phyloP scores from a whole-genome alignment of 1,140 invertebrate genomes.

The Pogonomyrmex barbatus region DNA sequence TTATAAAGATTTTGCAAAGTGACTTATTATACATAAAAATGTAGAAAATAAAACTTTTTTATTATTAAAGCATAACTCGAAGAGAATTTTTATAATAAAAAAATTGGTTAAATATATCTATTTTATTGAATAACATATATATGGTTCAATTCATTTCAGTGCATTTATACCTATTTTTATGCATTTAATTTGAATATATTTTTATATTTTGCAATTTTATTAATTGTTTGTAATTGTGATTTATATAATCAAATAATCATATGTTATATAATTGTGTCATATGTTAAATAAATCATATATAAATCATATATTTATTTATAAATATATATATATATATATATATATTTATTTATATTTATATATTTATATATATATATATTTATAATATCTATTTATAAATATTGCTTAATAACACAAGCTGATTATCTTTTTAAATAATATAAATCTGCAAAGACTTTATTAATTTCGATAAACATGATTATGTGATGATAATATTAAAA shows the following conservation, averaged over 20 bases:
- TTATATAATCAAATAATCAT: too few relatives aligned
- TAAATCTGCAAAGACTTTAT: background rate
- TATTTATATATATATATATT: background rate
- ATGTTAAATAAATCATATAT: too few relatives aligned
- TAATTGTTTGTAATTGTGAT: too few relatives aligned
- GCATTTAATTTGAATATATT: background rate
- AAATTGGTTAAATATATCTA: background rate
- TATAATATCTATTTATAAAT: background rate
- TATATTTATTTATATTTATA: background rate
- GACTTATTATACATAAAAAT: background rate
- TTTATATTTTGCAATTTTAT: background rate
- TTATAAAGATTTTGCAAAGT: background rate
- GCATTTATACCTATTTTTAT: too few relatives aligned
- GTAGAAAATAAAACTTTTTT: background rate
- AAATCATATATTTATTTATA: too few relatives aligned
- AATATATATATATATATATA: too few relatives aligned
- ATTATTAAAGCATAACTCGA: background rate
- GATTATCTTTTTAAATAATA: background rate
- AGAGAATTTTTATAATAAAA: background rate
- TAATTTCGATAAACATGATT: background rate
- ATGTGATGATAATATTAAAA: background rate
- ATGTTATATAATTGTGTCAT: too few relatives aligned
- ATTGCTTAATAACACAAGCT: background rate
- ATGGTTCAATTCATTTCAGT: background rate
- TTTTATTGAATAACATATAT: background rate